phyloP scores from a whole-genome alignment of 2,888 invertebrate genomes.

The Scaptomyza parva region DNA sequence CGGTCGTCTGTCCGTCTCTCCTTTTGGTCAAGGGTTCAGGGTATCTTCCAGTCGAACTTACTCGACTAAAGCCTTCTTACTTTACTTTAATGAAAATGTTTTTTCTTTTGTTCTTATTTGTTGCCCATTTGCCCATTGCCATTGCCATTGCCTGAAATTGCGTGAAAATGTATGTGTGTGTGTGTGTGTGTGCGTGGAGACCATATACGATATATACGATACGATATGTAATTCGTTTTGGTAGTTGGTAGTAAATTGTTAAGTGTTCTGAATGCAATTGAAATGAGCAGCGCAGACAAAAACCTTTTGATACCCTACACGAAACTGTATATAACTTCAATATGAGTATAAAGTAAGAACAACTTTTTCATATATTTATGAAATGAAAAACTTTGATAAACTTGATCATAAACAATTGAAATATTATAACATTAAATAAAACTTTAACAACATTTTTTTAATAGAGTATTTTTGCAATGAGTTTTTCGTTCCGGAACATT shows the following conservation, averaged over 20 bases:
- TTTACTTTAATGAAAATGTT: slow-evolving; percentile 40
- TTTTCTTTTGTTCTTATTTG: slow-evolving; percentile 48
- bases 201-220: slow-evolving; percentile 1
- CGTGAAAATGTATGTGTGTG: slow-evolving; percentile 67
- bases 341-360: not conserved
- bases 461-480: not conserved
- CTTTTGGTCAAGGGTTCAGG: too few relatives aligned
- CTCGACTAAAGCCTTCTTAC: too few relatives aligned
- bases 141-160: slow-evolving; percentile 60
- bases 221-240: slow-evolving; percentile 42
- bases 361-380: not conserved
- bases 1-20: slow-evolving; percentile 20
- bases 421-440: too few relatives aligned
- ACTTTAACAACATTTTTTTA: too few relatives aligned
- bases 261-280: slow-evolving; percentile 72
- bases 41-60: too few relatives aligned
- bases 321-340: not conserved
- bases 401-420: not conserved
- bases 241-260: slow-evolving; percentile 68
- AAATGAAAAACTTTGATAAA: not conserved
- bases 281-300: slow-evolving; percentile 68
- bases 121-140: not conserved
- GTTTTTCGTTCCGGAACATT: slow-evolving; percentile 12
- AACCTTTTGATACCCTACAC: slow-evolving; percentile 39
- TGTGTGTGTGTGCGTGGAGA: too few relatives aligned